Evolutionary conservation across 2,113 vertebrate species (phyloP), one percentile per base, ranked within the genome.

Genomic region (Proterorhinus semilunaris): DNA sequence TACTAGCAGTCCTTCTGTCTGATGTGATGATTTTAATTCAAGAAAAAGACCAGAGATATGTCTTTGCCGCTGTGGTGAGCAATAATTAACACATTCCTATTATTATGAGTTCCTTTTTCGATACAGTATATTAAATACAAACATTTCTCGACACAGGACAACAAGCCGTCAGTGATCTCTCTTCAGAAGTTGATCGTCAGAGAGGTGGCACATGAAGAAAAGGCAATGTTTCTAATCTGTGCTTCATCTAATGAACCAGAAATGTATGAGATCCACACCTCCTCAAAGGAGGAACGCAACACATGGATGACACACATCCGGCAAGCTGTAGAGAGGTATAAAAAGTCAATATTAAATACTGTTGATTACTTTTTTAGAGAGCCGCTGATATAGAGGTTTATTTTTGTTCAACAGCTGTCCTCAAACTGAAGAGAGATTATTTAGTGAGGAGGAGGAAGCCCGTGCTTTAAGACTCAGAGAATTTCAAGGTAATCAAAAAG

Each of bases 221-320:
- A 94, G 65, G 97, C 95, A 52, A 98, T 99, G 96, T 99, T 99
- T 77, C 93, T 99, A 43, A 99, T 99, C 83, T 98, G 96, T 0
- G 95, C 95, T 69, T 98, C 97, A 62, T 90, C 94, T 67, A 90
- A 91, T 7, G 96, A 96, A 65, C 97, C 97, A 0, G 97, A 99
- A 87, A 99, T 99, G 97, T 99, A 99, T 0, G 95, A 99, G 89
- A 96, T 99, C 68, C 93, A 98, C 87, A 96, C 96, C 6, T 78
- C 83, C 78, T 96, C 95, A 0, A 98, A 96, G 62, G 97, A 99
- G 78, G 97, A 99, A 62, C 92, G 98, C 62, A 97, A 96, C 79
- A 80, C 88, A 12, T 99, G 98, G 98, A 98, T 99, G 93, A 84
- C 89, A 0, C 84, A 94, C 8, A 98, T 99, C 79, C 94, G 96